These are phyloP conservation scores for Maylandia zebra DNA, from an alignment of 2,113 vertebrate species.

Conservation along the genomic window DNA sequence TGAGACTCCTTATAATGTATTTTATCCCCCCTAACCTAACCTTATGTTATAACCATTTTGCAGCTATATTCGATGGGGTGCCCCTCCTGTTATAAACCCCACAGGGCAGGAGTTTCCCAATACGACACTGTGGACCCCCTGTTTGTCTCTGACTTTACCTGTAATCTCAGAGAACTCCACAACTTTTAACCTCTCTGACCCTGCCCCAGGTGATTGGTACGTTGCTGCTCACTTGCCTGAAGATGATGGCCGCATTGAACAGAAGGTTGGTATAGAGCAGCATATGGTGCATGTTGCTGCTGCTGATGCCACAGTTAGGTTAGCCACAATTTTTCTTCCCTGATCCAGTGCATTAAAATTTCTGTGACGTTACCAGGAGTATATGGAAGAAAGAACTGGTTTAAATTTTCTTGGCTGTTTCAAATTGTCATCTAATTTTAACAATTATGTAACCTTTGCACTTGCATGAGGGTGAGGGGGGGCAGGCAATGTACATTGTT, in stretches of 20 bases:
- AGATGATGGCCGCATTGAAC: slow-evolving; percentile 84
- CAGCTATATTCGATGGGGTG: slow-evolving; percentile 85
- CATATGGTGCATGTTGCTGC: neutral
- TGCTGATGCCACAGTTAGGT: neutral
- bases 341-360: neutral
- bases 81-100: slow-evolving; percentile 89
- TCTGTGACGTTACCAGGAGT: neutral
- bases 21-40: neutral
- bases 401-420: neutral
- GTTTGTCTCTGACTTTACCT: slow-evolving; percentile 69
- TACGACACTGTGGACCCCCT: slow-evolving; percentile 62
- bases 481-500: neutral
- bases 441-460: neutral
- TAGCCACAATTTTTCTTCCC: neutral
- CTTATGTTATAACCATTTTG: neutral
- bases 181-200: slow-evolving; percentile 80
- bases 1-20: neutral
- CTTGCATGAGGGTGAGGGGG: neutral
- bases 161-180: slow-evolving; percentile 56
- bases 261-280: slow-evolving; percentile 76
- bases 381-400: neutral
- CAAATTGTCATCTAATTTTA: neutral
- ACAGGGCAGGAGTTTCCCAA: slow-evolving; percentile 74
- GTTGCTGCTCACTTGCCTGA: slow-evolving; percentile 86
- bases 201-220: slow-evolving; percentile 87